Percentiles rank a stretch among this genome's conserved stretches.
Conservation (phyloP, 1,140 invertebrate genomes). For the Delia radicum region DNA sequence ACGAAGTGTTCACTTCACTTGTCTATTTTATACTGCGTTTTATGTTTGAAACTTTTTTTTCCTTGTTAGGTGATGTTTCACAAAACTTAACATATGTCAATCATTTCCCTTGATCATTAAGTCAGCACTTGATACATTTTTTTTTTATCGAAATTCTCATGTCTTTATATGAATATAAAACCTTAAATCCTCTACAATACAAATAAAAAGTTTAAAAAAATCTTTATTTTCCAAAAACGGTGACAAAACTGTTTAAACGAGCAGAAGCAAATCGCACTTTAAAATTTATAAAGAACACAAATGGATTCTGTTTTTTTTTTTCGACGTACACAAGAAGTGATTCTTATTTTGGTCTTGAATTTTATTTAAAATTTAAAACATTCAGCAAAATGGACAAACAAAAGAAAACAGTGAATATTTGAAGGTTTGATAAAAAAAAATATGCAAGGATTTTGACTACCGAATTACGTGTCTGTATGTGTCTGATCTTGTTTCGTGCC, state of each 20-base stretch:
- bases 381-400: not conserved
- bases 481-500: not conserved
- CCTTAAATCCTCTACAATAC: too few species aligned
- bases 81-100: too few species aligned
- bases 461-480: constrained; percentile 28
- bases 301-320: not conserved
- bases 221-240: constrained; percentile 6
- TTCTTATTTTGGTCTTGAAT: not conserved
- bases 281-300: not conserved
- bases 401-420: not conserved
- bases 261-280: not conserved
- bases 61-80: too few species aligned
- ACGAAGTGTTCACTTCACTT: too few species aligned
- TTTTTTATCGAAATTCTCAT: too few species aligned
- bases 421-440: not conserved
- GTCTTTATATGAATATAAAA: too few species aligned
- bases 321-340: not conserved
- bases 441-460: constrained; percentile 24
- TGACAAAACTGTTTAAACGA: not conserved
- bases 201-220: too few species aligned
- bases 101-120: too few species aligned
- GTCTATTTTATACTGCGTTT: too few species aligned
- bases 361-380: constrained; percentile 10
- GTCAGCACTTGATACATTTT: too few species aligned
- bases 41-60: too few species aligned